phyloP scores from a whole-genome alignment of 2,797 vertebrate genomes.

The Microchirus variegatus region DNA sequence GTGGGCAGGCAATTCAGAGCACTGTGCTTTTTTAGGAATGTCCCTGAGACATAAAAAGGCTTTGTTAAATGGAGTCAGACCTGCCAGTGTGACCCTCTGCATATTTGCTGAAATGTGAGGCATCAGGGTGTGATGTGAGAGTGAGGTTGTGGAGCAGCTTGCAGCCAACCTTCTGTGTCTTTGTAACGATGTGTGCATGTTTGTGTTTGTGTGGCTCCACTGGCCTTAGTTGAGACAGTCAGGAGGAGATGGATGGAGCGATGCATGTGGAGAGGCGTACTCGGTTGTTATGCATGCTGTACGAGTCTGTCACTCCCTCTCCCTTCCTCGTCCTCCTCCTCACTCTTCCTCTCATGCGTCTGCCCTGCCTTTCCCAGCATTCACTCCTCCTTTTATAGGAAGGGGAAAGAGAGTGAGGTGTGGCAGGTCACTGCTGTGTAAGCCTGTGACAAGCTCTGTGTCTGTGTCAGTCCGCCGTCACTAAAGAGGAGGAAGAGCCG shows the following conservation, averaged over 20 bases:
- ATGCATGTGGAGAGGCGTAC: slow-evolving; percentile 57
- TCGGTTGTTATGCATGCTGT: slow-evolving; percentile 66
- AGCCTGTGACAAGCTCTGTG: slow-evolving; percentile 58
- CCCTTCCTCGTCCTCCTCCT: slow-evolving; percentile 2
- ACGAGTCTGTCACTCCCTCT: slow-evolving; percentile 50
- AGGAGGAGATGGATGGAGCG: slow-evolving; percentile 50
- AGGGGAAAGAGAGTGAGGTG: slow-evolving; percentile 43
- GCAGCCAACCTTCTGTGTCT: slow-evolving; percentile 48
- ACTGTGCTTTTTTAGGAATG: slow-evolving; percentile 33
- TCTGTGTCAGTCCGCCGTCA: slow-evolving; percentile 52
- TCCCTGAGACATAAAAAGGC: slow-evolving; percentile 43
- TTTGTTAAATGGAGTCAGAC: slow-evolving; percentile 35
- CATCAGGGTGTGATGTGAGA: slow-evolving; percentile 36
- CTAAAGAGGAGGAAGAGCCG: slow-evolving; percentile 40
- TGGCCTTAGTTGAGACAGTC: slow-evolving; percentile 56
- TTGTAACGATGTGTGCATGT: slow-evolving; percentile 30
- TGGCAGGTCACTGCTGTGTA: slow-evolving; percentile 72
- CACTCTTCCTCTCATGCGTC: slow-evolving; percentile 34
- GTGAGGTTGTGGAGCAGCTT: slow-evolving; percentile 30
- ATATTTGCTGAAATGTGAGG: slow-evolving; percentile 46
- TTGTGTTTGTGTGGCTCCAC: slow-evolving; percentile 28
- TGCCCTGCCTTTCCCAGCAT: slow-evolving; percentile 59
- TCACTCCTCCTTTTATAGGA: slow-evolving; percentile 64
- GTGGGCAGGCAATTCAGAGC: slow-evolving; percentile 40
- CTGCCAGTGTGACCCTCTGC: slow-evolving; percentile 55